A percentile compares a stretch with the other conserved stretches of the same genome.
Evolutionary conservation across 1,140 invertebrate genomes (phyloP).

Genomic region (Cotesia vestalis): DNA sequence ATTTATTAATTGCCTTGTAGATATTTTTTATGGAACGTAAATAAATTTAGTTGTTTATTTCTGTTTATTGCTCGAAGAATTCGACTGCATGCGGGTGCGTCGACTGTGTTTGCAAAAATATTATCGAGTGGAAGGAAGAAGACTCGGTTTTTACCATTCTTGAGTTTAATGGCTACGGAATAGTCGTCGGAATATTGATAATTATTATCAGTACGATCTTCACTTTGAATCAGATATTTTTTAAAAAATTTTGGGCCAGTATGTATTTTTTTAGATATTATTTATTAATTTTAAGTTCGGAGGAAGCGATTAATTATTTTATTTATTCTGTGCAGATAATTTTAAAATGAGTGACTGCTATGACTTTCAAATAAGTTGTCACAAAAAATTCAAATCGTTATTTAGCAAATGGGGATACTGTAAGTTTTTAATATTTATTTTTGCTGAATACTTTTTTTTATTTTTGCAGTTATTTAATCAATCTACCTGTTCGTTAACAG

Average conservation of each 20-base stretch:
- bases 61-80: constrained; percentile 44
- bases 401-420: constrained; percentile 59
- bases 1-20: constrained; percentile 6
- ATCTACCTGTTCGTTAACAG: constrained; percentile 42
- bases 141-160: constrained; percentile 38
- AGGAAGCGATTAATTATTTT: no score
- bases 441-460: not conserved
- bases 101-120: constrained; percentile 77
- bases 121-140: constrained; percentile 13
- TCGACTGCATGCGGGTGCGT: constrained; percentile 78
- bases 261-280: not conserved
- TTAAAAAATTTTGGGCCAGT: constrained; percentile 4
- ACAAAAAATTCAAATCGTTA: not conserved
- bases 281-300: no score
- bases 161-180: constrained; percentile 45
- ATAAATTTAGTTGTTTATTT: no score
- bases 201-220: constrained; percentile 30
- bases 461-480: no score
- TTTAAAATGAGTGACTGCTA: no score
- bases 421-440: constrained; percentile 35
- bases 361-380: no score
- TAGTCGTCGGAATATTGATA: constrained; percentile 44
- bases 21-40: no score
- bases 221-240: constrained; percentile 10
- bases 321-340: no score